Evolutionary conservation across 2,797 vertebrate genomes (phyloP).

Genomic region (Sebastes itinus): DNA sequence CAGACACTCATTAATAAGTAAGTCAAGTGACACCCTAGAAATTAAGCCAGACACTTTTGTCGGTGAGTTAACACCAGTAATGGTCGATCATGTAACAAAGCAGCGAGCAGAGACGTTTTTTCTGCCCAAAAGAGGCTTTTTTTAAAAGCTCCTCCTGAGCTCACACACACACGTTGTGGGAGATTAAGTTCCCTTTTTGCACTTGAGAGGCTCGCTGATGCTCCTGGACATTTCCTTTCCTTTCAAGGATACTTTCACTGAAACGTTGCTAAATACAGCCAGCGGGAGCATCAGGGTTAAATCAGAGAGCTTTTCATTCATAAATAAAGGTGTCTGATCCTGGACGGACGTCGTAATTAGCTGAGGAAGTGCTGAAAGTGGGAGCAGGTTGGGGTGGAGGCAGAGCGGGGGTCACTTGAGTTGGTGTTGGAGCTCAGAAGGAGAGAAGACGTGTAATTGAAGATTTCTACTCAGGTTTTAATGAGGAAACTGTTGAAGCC

Average conservation of each 20-base stretch:
- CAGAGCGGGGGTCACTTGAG: slow-evolving; percentile 7
- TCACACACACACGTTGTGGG: not conserved
- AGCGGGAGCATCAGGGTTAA: slow-evolving; percentile 2
- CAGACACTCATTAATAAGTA: slow-evolving; percentile 19
- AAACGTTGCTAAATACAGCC: slow-evolving; percentile 58
- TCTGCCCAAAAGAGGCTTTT: slow-evolving; percentile 24
- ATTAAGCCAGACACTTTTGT: not conserved
- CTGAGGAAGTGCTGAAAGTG: slow-evolving; percentile 23
- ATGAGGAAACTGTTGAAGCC: slow-evolving; percentile 42
- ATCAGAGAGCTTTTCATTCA: slow-evolving; percentile 24
- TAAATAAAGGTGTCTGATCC: not conserved
- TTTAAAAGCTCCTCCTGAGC: slow-evolving; percentile 25
- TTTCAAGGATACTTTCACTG: slow-evolving; percentile 40
- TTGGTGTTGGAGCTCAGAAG: not conserved
- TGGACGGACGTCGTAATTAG: slow-evolving; percentile 21
- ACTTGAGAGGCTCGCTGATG: slow-evolving; percentile 22
- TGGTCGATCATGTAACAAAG: not conserved
- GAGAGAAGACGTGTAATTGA: not conserved
- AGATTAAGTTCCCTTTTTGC: slow-evolving; percentile 18
- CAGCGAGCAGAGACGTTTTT: not conserved
- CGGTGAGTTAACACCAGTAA: not conserved
- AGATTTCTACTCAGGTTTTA: slow-evolving; percentile 62
- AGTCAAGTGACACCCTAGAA: slow-evolving; percentile 18
- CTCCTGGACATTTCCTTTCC: slow-evolving; percentile 26
- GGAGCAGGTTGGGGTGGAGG: not conserved